Conservation (phyloP, 1,140 invertebrate genomes). For the Drosophila auraria region DNA sequence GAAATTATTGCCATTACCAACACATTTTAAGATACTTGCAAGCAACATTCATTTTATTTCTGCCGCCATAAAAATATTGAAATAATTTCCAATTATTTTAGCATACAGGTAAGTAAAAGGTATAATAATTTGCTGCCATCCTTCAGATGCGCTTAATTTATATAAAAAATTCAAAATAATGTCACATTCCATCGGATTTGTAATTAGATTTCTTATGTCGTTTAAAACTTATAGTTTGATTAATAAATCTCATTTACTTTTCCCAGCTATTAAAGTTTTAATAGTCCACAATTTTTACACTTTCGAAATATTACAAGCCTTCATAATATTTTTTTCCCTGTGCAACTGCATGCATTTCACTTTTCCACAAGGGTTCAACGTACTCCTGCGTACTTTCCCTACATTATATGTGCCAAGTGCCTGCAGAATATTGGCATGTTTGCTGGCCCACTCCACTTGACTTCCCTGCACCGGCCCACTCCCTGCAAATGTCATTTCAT, state of each 20-base stretch:
- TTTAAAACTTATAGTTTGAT: background rate
- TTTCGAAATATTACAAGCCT: too few relatives aligned
- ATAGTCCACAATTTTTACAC: background rate
- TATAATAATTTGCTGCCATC: background rate
- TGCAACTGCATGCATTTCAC: slow-evolving; percentile 27
- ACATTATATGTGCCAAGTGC: slow-evolving; percentile 54
- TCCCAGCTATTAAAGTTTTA: background rate
- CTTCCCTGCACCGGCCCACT: slow-evolving; percentile 9
- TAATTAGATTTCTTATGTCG: background rate
- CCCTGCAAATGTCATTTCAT: slow-evolving; percentile 23
- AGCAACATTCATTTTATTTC: too few relatives aligned
- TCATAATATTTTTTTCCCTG: slow-evolving; percentile 8
- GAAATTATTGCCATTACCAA: too few relatives aligned
- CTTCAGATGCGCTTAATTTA: background rate
- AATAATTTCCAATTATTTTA: too few relatives aligned
- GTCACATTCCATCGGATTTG: background rate
- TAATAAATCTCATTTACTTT: background rate
- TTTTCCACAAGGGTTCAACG: slow-evolving; percentile 47
- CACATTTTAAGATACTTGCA: too few relatives aligned
- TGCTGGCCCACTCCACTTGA: slow-evolving; percentile 30
- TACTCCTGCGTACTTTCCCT: slow-evolving; percentile 16
- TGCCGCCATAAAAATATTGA: too few relatives aligned
- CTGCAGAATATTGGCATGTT: slow-evolving; percentile 62
- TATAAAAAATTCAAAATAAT: background rate
- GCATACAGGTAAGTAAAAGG: background rate